Evolutionary conservation across 2,888 invertebrate species (phyloP).

Genomic region (Agrochola circellaris): DNA sequence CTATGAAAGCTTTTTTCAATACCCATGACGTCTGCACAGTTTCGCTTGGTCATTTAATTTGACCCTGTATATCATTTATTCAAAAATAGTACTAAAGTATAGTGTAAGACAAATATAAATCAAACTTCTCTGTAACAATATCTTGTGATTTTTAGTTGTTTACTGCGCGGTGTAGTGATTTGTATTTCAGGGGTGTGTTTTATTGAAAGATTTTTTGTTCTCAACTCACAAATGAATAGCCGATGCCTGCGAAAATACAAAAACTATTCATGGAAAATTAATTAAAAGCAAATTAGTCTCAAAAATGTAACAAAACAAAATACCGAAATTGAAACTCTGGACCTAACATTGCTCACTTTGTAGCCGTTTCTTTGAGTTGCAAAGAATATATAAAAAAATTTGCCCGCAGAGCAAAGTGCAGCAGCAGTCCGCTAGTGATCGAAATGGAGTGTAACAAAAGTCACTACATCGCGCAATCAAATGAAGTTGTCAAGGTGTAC

Average conservation of each 20-base stretch:
- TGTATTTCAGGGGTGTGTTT: neutral
- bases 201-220: neutral
- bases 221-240: neutral
- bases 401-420: no score
- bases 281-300: neutral
- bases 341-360: neutral
- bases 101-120: neutral
- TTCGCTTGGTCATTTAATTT: no score
- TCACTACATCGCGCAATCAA: slow-evolving; percentile 33
- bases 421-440: no score
- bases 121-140: neutral
- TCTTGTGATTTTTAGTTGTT: slow-evolving; percentile 12
- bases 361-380: neutral
- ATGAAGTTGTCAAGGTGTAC: neutral
- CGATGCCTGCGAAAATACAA: neutral
- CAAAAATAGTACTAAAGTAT: neutral
- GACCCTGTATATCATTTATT: neutral
- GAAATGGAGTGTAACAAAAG: no score
- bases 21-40: no score
- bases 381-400: neutral
- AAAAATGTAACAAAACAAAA: neutral
- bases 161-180: slow-evolving; percentile 30
- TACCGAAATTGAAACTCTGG: neutral
- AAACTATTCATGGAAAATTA: neutral
- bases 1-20: no score